A percentile compares a stretch with the other conserved stretches of the same genome.
Evolutionary conservation across 2,113 vertebrate species (phyloP).

Genomic region (Sorex fumeus): DNA sequence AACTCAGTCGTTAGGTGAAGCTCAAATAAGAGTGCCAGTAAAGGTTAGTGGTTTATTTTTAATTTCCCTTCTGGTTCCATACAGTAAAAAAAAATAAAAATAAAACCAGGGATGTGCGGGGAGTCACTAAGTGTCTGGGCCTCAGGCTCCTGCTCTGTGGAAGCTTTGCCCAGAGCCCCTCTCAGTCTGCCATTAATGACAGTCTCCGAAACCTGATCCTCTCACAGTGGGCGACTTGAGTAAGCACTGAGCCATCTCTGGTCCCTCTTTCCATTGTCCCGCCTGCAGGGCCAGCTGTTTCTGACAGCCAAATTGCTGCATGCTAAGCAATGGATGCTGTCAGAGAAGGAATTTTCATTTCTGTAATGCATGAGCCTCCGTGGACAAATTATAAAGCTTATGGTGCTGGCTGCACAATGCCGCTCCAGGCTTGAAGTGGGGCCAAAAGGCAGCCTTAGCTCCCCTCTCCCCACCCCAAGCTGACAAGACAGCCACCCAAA

Average conservation of each 20-base stretch:
- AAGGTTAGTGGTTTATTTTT: constrained; percentile 53
- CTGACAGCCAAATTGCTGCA: constrained; percentile 89
- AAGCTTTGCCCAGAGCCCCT: constrained; percentile 85
- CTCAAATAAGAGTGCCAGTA: accelerated
- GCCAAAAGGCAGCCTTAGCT: constrained; percentile 61
- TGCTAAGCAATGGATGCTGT: constrained; percentile 88
- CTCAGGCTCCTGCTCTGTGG: constrained; percentile 87
- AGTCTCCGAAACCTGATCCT: constrained; percentile 89
- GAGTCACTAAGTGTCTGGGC: constrained; percentile 79
- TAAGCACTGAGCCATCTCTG: constrained; percentile 74
- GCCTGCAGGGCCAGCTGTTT: constrained; percentile 89
- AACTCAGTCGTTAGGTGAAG: background rate
- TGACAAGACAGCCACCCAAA: constrained; percentile 77
- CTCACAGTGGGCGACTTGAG: constrained; percentile 83
- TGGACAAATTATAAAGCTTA: constrained; percentile 84
- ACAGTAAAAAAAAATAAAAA: background rate
- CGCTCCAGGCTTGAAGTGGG: constrained; percentile 66
- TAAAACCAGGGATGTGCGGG: background rate
- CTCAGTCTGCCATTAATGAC: constrained; percentile 88
- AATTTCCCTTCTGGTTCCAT: constrained; percentile 32
- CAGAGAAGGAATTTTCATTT: constrained; percentile 84
- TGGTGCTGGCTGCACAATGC: constrained; percentile 81
- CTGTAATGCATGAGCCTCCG: constrained; percentile 83
- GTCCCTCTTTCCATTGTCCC: constrained; percentile 88
- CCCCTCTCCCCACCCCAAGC: constrained; percentile 50